Evolutionary conservation across 1,140 invertebrate genomes (phyloP).

Genomic region (Argopecten irradians): DNA sequence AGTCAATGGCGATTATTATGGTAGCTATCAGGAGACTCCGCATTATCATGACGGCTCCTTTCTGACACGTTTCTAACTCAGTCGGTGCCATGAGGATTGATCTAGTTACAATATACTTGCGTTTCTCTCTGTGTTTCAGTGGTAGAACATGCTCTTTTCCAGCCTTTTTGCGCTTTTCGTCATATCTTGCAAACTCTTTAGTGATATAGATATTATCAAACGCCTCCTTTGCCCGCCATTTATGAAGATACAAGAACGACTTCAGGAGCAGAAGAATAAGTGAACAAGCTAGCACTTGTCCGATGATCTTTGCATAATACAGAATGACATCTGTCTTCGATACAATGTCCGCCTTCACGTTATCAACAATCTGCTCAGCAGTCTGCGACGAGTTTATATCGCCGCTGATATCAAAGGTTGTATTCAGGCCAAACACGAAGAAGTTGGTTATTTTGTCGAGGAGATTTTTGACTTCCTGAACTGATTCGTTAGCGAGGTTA

Average conservation of each 20-base stretch:
- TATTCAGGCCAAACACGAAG: constrained; percentile 37
- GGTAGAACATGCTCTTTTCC: constrained; percentile 39
- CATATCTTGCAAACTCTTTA: constrained; percentile 37
- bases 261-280: constrained; percentile 34
- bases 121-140: constrained; percentile 40
- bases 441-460: not conserved
- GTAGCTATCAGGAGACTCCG: constrained; percentile 45
- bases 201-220: constrained; percentile 52
- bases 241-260: constrained; percentile 33
- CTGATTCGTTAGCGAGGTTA: not conserved
- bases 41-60: constrained; percentile 42
- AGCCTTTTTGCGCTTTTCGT: constrained; percentile 2
- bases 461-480: not conserved
- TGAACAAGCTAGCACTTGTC: constrained; percentile 9
- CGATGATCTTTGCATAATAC: not conserved
- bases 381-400: constrained; percentile 36
- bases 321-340: not conserved
- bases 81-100: constrained; percentile 24
- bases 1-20: constrained; percentile 52
- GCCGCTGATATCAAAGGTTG: not conserved
- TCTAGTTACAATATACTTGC: constrained; percentile 35
- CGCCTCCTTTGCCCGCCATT: constrained; percentile 34
- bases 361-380: constrained; percentile 24
- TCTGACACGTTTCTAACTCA: constrained; percentile 39
- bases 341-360: constrained; percentile 26